Conservation (phyloP, 2,888 invertebrate genomes). For the Fragum sueziense region DNA sequence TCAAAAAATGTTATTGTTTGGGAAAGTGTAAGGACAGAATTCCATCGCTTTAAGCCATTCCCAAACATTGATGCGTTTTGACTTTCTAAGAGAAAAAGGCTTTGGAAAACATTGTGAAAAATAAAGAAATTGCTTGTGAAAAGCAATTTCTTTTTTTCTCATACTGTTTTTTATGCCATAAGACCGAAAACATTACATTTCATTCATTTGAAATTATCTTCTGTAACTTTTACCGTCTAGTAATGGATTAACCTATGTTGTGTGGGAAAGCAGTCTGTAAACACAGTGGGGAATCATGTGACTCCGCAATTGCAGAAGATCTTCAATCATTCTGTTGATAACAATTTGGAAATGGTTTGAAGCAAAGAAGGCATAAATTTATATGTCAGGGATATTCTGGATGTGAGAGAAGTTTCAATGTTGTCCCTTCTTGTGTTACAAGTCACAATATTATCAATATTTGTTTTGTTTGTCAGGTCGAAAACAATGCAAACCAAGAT, state of each 20-base stretch:
- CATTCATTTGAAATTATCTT: background rate
- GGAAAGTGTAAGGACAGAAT: no score
- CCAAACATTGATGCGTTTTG: no score
- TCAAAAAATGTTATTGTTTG: no score
- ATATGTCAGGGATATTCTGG: no score
- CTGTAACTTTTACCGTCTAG: background rate
- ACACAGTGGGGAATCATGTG: background rate
- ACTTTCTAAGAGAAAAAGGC: no score
- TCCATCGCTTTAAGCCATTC: no score
- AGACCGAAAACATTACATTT: no score
- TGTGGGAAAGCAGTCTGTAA: background rate
- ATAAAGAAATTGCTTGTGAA: background rate
- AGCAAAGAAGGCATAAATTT: no score
- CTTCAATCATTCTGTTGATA: background rate
- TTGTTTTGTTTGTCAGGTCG: background rate
- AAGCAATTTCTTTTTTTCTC: background rate
- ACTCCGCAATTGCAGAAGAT: background rate
- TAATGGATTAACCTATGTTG: background rate
- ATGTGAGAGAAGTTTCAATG: no score
- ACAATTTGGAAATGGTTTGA: no score
- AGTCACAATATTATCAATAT: no score
- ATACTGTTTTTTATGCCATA: slow-evolving; percentile 1
- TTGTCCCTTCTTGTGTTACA: no score
- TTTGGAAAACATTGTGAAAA: background rate
- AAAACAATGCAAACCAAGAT: background rate